phyloP scores from a whole-genome alignment of 2,888 invertebrate species.

The Chloromyia formosa region DNA sequence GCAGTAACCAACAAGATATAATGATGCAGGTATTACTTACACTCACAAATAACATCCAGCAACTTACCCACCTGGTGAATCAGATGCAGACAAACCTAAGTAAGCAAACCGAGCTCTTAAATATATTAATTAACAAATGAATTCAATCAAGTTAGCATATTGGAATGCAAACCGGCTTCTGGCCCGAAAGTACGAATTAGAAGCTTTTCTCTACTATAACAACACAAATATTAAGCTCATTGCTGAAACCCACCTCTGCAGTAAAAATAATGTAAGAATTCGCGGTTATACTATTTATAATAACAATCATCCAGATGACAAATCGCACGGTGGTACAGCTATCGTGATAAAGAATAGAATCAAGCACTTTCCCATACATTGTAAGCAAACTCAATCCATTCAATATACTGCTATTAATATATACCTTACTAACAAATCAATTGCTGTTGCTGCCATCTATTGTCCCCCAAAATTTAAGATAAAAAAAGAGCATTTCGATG shows the following conservation, averaged over 20 bases:
- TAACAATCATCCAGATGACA: constrained; percentile 6
- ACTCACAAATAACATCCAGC: not conserved
- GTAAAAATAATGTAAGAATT: constrained; percentile 4
- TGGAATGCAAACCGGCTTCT: constrained; percentile 33
- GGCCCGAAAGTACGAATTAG: no score
- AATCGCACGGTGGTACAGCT: constrained; percentile 23
- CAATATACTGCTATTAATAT: constrained; percentile 21
- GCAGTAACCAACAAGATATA: not conserved
- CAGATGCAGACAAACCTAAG: constrained; percentile 5
- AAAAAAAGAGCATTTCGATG: not conserved
- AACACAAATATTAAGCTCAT: constrained; percentile 15
- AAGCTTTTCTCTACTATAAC: not conserved
- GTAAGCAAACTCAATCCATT: not conserved
- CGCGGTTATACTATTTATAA: constrained; percentile 19
- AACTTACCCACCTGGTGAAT: not conserved
- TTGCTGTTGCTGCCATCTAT: constrained; percentile 17
- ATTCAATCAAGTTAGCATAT: not conserved
- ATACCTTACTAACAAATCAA: no score
- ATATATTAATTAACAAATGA: not conserved
- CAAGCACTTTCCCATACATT: not conserved
- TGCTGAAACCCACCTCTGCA: constrained; percentile 1
- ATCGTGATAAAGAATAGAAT: constrained; percentile 33
- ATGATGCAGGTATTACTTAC: no score
- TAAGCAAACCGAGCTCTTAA: not conserved
- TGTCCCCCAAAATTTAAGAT: constrained; percentile 16